Evolutionary conservation across 2,797 vertebrate species (phyloP), one percentile per base, ranked within the genome.

Genomic region (Anisognathus igniventris): DNA sequence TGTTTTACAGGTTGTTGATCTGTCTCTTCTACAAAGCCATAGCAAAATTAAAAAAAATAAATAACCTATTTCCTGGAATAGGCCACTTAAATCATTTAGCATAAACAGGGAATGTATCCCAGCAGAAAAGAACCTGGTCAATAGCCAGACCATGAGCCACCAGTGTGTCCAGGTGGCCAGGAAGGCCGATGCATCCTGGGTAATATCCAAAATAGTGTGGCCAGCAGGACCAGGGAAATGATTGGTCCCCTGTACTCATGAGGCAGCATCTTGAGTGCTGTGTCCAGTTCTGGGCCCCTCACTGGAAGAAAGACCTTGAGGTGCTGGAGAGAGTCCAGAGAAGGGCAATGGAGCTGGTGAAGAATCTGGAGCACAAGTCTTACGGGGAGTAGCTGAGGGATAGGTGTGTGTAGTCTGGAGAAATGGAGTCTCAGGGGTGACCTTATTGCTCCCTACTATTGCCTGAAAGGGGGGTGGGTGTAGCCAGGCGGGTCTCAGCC

Each of bases 331-430:
- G 0, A 2, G 18, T 31, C 45, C 51, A 58, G 39, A 40, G 33
- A 53, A 65, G 25, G 7, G 4, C 28, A 23, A 1, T 2, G 6
- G 15, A 71, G 25, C 10, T 58, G 39, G 5, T 2, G 33, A 45
- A 57, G n/a, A 0, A 5, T 51, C 15, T 64, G 44, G 33, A 71
- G 24, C 28, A 23, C 4, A 16, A 8, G 9, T 10, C 1, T 31
- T 22, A 0, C 27, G 45, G 53, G 25, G 18, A 71, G 6, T 0
- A 16, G 24, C 12, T 45, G n/a, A 65, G 30, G 3, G 76, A n/a
- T 4, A 14, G 2, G 17, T 3, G 12, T 57, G 17, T 45, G 51
- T 20, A 27, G 2, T 31, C 21, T 16, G 33, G 9, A 65, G 39
- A 51, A 58, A 8, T 20, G 10, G 20, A 35, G 10, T 28, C 6